phyloP scores from a whole-genome alignment of 2,888 invertebrate species.

The Cheilosia variabilis region DNA sequence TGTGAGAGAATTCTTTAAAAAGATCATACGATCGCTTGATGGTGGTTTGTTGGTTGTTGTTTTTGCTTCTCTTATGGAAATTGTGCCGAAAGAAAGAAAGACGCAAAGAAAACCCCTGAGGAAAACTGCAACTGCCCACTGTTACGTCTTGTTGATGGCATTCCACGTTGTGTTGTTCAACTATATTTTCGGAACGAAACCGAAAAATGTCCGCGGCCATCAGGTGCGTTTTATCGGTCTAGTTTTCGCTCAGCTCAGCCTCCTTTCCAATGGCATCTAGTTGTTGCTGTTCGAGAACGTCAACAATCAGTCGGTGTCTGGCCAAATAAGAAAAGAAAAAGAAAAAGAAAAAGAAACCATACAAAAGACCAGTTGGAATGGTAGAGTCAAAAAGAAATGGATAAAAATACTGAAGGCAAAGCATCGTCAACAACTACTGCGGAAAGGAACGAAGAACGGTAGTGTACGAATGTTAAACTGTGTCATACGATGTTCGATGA shows the following conservation, averaged over 20 bases:
- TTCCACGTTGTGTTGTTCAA: background rate
- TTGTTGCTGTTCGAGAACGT: constrained; percentile 1
- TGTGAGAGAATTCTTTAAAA: constrained; percentile 58
- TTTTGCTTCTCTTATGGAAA: constrained; percentile 25
- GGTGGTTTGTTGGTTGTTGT: constrained; percentile 46
- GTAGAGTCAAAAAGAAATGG: no score
- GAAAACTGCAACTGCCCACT: constrained; percentile 8
- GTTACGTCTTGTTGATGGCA: background rate
- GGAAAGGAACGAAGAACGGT: background rate
- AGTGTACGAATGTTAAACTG: constrained; percentile 20
- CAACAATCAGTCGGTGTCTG: constrained; percentile 5
- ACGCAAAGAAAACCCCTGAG: constrained; percentile 11
- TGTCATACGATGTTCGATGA: constrained; percentile 49
- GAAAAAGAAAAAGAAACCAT: no score
- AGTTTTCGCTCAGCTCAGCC: background rate
- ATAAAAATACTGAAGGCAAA: background rate
- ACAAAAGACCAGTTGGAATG: no score
- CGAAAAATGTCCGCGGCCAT: constrained; percentile 5
- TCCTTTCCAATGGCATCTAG: background rate
- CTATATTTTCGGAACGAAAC: constrained; percentile 56
- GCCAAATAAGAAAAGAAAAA: no score
- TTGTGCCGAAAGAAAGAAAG: constrained; percentile 27
- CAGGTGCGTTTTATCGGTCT: background rate
- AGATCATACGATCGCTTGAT: constrained; percentile 70
- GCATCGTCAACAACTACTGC: background rate